phyloP scores from a whole-genome alignment of 92 coral and sea anemone genomes.

The Parazoanthus swiftii region DNA sequence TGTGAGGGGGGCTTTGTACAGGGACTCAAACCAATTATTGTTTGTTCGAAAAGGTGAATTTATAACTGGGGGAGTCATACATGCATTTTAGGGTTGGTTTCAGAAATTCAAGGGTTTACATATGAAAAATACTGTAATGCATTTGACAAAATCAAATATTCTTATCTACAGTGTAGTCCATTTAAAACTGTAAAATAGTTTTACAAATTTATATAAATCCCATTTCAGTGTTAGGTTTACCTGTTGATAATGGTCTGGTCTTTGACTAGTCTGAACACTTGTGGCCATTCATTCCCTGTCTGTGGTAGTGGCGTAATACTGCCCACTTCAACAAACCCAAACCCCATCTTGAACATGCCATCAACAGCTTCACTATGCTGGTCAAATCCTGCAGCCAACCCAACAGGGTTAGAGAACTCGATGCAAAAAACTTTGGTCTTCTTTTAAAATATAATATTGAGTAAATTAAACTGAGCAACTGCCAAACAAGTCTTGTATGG shows the following conservation, averaged over 20 bases:
- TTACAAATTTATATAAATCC: too few species aligned
- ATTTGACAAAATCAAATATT: too few species aligned
- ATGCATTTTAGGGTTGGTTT: too few species aligned
- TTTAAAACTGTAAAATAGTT: background rate
- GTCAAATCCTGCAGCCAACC: conserved; percentile 98
- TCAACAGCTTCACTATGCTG: conserved; percentile 91
- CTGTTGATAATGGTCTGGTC: conserved; percentile 94
- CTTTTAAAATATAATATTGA: conserved; percentile 34
- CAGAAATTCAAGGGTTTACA: too few species aligned
- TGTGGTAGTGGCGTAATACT: conserved; percentile 92
- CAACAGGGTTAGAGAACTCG: conserved; percentile 90
- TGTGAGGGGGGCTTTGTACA: too few species aligned
- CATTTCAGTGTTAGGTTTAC: conserved; percentile 33
- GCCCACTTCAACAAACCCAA: conserved; percentile 98
- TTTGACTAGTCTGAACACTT: conserved; percentile 86
- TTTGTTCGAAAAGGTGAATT: too few species aligned
- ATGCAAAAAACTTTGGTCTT: conserved; percentile 89
- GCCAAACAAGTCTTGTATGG: too few species aligned
- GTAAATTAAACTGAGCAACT: background rate
- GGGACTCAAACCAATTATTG: too few species aligned
- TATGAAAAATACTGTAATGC: too few species aligned
- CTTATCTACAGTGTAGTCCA: background rate
- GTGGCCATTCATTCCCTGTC: conserved; percentile 80
- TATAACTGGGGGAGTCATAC: too few species aligned
- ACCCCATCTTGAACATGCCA: conserved; percentile 84